These are phyloP conservation scores for Cephus spinipes DNA, from an alignment of 2,888 invertebrate species.

Conservation along the genomic window DNA sequence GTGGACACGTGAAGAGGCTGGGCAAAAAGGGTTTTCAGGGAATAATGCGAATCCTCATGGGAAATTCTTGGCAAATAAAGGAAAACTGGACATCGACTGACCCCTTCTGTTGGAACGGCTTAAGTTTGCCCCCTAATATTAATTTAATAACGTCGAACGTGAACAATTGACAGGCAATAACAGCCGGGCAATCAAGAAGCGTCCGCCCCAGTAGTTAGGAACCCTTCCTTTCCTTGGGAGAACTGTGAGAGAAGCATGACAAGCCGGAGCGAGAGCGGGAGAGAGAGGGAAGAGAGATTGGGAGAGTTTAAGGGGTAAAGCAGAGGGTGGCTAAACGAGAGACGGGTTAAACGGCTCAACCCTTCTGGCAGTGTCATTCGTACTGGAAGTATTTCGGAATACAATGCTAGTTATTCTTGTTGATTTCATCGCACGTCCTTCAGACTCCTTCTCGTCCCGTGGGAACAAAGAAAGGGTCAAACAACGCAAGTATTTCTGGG, in stretches of 20 bases:
- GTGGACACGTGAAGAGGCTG: not conserved
- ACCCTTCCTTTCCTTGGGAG: slow-evolving; percentile 37
- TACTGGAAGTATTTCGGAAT: slow-evolving; percentile 49
- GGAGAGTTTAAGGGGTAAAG: slow-evolving; percentile 31
- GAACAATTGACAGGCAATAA: slow-evolving; percentile 66
- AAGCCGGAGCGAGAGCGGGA: slow-evolving; percentile 16
- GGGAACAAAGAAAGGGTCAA: slow-evolving; percentile 53
- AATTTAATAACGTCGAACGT: slow-evolving; percentile 63
- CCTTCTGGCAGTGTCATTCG: slow-evolving; percentile 63
- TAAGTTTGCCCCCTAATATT: slow-evolving; percentile 53
- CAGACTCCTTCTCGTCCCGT: slow-evolving; percentile 41
- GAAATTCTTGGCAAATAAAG: slow-evolving; percentile 54
- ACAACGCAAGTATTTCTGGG: slow-evolving; percentile 55
- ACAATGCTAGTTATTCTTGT: slow-evolving; percentile 63
- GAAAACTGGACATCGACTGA: slow-evolving; percentile 48
- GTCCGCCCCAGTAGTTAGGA: slow-evolving; percentile 47
- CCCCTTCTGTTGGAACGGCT: slow-evolving; percentile 32
- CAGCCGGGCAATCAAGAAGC: slow-evolving; percentile 58
- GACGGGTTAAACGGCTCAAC: slow-evolving; percentile 40
- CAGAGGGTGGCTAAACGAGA: slow-evolving; percentile 32
- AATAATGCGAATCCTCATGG: slow-evolving; percentile 47
- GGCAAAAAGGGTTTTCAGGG: slow-evolving; percentile 21
- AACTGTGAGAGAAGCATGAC: slow-evolving; percentile 19
- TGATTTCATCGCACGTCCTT: slow-evolving; percentile 64
- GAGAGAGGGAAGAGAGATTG: slow-evolving; percentile 9